Evolutionary conservation across 1,140 invertebrate species (phyloP).

Genomic region (Coelopa frigida): DNA sequence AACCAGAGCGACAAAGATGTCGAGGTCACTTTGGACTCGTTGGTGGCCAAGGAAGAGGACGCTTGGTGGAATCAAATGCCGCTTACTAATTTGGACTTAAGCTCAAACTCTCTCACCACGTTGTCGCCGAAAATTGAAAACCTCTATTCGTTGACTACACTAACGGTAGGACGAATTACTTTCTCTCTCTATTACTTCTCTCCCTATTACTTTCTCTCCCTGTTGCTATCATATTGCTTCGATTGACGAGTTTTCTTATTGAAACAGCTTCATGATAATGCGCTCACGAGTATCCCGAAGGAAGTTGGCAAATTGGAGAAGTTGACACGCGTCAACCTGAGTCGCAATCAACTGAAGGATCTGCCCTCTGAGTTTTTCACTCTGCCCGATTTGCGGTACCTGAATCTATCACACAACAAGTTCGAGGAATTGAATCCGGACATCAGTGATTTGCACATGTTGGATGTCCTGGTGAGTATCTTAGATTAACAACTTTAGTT

Average conservation of each 20-base stretch:
- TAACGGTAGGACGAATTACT: slow-evolving; percentile 54
- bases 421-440: slow-evolving; percentile 53
- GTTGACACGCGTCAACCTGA: slow-evolving; percentile 69
- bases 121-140: slow-evolving; percentile 63
- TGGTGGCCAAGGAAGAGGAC: slow-evolving; percentile 51
- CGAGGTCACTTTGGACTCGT: slow-evolving; percentile 58
- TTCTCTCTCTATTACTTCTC: not conserved
- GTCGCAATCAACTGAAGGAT: slow-evolving; percentile 63
- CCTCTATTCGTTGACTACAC: slow-evolving; percentile 60
- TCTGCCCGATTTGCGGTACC: slow-evolving; percentile 56
- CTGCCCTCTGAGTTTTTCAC: slow-evolving; percentile 60
- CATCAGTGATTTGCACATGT: slow-evolving; percentile 66
- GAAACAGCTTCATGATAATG: slow-evolving; percentile 70
- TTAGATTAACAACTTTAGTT: no score
- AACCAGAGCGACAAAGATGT: slow-evolving; percentile 63
- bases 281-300: slow-evolving; percentile 59
- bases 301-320: slow-evolving; percentile 69
- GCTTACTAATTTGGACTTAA: slow-evolving; percentile 69
- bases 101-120: slow-evolving; percentile 63
- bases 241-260: not conserved
- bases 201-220: not conserved
- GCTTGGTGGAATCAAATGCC: slow-evolving; percentile 83
- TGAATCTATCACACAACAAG: slow-evolving; percentile 66
- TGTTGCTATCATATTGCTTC: no score
- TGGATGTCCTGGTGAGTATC: slow-evolving; percentile 58